These are phyloP conservation scores for Heterotis niloticus DNA, from an alignment of 2,113 vertebrate genomes.

Conservation along the genomic window DNA sequence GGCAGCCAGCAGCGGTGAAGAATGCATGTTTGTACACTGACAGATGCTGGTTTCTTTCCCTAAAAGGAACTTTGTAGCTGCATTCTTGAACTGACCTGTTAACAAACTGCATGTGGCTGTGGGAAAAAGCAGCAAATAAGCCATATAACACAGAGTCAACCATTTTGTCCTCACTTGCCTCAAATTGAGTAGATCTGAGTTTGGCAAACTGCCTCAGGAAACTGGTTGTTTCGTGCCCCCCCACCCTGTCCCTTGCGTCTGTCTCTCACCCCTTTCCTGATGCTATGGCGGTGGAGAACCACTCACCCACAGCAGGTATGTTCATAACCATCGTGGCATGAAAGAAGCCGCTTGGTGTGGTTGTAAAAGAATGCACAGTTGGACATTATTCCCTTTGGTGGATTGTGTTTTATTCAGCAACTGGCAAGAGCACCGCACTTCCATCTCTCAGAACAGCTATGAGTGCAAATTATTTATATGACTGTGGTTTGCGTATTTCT, in stretches of 20 bases:
- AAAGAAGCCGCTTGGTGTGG: neutral
- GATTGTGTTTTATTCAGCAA: conserved; percentile 13
- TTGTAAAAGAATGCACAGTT: no score
- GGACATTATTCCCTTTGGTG: neutral
- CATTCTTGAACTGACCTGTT: no score
- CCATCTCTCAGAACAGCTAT: conserved; percentile 6
- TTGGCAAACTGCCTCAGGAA: neutral
- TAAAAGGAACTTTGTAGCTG: no score
- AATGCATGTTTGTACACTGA: no score
- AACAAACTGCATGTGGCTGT: no score
- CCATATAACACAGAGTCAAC: no score
- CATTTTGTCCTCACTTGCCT: neutral
- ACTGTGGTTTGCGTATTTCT: neutral
- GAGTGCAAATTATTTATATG: conserved; percentile 13
- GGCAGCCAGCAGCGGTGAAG: no score
- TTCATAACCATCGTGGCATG: conserved; percentile 9
- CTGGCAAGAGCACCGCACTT: neutral
- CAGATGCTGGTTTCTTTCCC: no score
- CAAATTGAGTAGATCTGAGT: neutral
- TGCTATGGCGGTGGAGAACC: conserved; percentile 3
- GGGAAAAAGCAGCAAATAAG: no score
- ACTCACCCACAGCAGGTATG: conserved; percentile 1
- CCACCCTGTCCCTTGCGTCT: neutral
- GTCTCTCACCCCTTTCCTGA: neutral
- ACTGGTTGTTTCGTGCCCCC: neutral